Evolutionary conservation across 2,888 invertebrate genomes (phyloP), one percentile per base, ranked within the genome.

Genomic region (Drosophila neoperkinsi): DNA sequence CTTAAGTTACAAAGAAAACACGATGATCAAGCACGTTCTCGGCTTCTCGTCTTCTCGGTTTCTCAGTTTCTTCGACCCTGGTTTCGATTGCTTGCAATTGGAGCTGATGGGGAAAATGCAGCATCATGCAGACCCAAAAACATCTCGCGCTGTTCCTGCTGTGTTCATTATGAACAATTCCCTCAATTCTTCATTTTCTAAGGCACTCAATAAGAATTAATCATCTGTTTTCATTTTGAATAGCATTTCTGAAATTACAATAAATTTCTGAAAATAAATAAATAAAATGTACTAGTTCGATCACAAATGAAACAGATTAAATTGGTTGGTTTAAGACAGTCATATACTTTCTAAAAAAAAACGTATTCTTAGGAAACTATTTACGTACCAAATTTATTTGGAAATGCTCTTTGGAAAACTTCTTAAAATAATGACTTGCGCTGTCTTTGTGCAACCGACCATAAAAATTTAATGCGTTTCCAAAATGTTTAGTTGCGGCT

Each of bases 81-180:
- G 46, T 46, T 46, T 46, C 46, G 9, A 46, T 46, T 46, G 16
- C 46, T 25, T 21, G 16, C 46, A 46, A 46, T 46, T 46, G 46
- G 46, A 46, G 21, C 46, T 25, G 25, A 9, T 46, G 46, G 9
- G 25, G 25, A 46, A 46, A 25, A 25, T 46, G 46, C 46, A 46
- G 1, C 46, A 25, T 46, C 46, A 46, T 46, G 7, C 46, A 46
- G 25, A 46, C 46, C 46, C 16, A 4, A 1, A 16, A 46, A 46
- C 25, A 25, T 16, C 16, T 16, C 25, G 16, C 46, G 9, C 16
- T 16, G 46, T 16, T 46, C 46, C 25, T 46, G 46, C 46, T 46
- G 46, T 1, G 21, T 16, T 46, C 4, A 25, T 16, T 25, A 9
- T 25, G 1, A 46, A 16, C 16, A 16, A 46, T 25, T 16, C 7